Conservation (phyloP, 2,113 vertebrate genomes). For the Malurus melanocephalus region DNA sequence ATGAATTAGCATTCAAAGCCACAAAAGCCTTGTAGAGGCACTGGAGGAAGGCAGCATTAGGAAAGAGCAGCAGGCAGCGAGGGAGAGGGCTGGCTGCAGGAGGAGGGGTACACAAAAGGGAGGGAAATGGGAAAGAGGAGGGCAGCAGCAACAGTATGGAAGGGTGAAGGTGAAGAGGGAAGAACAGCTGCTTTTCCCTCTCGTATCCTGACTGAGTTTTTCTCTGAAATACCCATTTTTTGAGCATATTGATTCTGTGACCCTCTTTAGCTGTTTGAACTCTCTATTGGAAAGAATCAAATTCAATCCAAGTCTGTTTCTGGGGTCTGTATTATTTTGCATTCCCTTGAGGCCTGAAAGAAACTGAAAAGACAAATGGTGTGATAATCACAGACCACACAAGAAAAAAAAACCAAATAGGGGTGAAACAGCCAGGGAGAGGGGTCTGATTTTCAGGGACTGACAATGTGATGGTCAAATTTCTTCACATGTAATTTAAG, state of each 20-base stretch:
- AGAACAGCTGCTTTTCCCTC: slow-evolving; percentile 23
- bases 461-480: not conserved
- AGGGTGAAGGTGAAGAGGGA: slow-evolving; percentile 52
- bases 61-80: not conserved
- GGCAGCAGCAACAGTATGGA: slow-evolving; percentile 13
- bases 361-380: slow-evolving; percentile 37
- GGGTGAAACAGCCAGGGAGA: not conserved
- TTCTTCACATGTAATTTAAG: slow-evolving; percentile 23
- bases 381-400: slow-evolving; percentile 10
- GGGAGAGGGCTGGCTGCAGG: not conserved
- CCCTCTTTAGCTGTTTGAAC: slow-evolving; percentile 47
- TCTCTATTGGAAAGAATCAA: slow-evolving; percentile 21
- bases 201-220: not conserved
- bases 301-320: slow-evolving; percentile 21
- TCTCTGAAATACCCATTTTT: slow-evolving; percentile 48
- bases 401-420: not conserved
- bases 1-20: slow-evolving; percentile 24
- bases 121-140: not conserved
- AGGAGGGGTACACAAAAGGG: not conserved
- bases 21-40: not conserved
- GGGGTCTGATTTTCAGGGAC: not conserved
- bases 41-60: not conserved
- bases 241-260: slow-evolving; percentile 44
- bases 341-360: slow-evolving; percentile 1
- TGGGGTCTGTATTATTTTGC: slow-evolving; percentile 12